Evolutionary conservation across 2,113 vertebrate species (phyloP).

Genomic region (Crotalus helleri): DNA sequence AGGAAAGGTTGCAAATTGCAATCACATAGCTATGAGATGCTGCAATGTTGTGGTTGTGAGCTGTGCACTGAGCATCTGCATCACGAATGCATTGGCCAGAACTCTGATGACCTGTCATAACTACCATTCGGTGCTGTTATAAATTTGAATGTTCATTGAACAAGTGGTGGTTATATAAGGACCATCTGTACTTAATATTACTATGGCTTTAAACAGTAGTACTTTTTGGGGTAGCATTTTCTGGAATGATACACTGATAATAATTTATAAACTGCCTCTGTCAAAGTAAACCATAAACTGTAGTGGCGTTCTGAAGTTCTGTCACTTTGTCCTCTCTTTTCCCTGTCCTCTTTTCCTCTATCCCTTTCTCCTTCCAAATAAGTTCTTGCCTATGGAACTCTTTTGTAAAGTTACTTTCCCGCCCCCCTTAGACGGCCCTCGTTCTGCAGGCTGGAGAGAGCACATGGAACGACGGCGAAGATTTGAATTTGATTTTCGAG

Average conservation of each 20-base stretch:
- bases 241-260: not conserved
- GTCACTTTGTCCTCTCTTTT: constrained; percentile 21
- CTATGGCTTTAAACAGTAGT: not conserved
- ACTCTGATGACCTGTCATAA: not conserved
- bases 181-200: not conserved
- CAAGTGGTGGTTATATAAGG: not conserved
- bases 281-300: not conserved
- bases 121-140: not conserved
- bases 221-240: rapidly evolving
- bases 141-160: not conserved
- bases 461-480: constrained; percentile 88
- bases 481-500: constrained; percentile 90
- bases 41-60: not conserved
- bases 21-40: not conserved
- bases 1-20: not conserved
- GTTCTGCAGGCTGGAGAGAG: constrained; percentile 92
- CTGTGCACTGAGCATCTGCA: not conserved
- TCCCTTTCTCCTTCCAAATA: constrained; percentile 12
- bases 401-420: constrained; percentile 56
- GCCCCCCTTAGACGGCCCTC: constrained; percentile 75
- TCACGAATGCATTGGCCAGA: not conserved
- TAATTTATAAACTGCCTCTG: not conserved
- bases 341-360: not conserved
- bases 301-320: constrained; percentile 2
- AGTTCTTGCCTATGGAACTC: not conserved